Percentiles rank a stretch among this genome's conserved stretches.
phyloP scores from a whole-genome alignment of 1,140 invertebrate genomes.

The Drosophila rhopaloa region DNA sequence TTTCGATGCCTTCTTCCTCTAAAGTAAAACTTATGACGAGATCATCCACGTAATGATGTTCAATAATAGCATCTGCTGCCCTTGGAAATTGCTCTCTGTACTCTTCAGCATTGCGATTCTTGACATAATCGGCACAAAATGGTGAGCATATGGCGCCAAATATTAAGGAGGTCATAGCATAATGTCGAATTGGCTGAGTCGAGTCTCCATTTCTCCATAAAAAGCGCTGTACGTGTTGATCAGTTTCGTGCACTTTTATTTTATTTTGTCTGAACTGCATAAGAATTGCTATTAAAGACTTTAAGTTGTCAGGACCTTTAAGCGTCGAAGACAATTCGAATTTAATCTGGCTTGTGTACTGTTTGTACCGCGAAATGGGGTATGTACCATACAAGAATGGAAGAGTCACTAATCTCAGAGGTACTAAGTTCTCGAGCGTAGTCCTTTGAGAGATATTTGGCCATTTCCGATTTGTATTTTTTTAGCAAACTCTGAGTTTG shows the following conservation, averaged over 20 bases:
- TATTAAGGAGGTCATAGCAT: conserved; percentile 8
- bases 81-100: background rate
- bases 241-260: too few relatives aligned
- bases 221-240: too few relatives aligned
- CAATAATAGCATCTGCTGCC: background rate
- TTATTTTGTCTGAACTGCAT: too few relatives aligned
- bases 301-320: background rate
- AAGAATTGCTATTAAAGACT: background rate
- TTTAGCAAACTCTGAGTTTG: too few relatives aligned
- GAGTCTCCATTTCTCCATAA: background rate
- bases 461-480: too few relatives aligned
- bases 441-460: too few relatives aligned
- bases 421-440: background rate
- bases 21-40: conserved; percentile 14
- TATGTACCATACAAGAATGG: too few relatives aligned
- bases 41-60: conserved; percentile 7
- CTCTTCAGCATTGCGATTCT: conserved; percentile 2
- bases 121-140: conserved; percentile 4
- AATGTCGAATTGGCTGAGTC: conserved; percentile 4
- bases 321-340: too few relatives aligned
- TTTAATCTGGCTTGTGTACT: background rate
- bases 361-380: conserved; percentile 2
- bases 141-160: conserved; percentile 8
- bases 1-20: conserved; percentile 5
- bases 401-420: too few relatives aligned